These are phyloP conservation scores for Ips nitidus DNA, from an alignment of 1,140 invertebrate species.

Conservation along the genomic window DNA sequence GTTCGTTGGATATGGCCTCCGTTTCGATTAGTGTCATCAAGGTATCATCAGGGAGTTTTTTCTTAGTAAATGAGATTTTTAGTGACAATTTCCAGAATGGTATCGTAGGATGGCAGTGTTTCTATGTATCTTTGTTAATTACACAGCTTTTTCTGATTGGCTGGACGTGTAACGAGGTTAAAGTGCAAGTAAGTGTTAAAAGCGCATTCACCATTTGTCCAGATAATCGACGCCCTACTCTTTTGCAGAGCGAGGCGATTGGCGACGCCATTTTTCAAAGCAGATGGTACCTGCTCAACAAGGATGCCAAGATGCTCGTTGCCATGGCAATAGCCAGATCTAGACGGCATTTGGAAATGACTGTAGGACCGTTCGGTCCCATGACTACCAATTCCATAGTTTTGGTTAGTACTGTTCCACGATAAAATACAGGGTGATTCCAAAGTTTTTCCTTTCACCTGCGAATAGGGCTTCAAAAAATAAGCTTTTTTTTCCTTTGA, in stretches of 20 bases:
- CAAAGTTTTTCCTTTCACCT: too few species aligned
- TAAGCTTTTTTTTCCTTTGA: too few species aligned
- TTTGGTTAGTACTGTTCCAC: not conserved
- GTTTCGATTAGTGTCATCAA: not conserved
- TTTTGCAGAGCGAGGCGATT: conserved; percentile 11
- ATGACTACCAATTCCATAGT: conserved; percentile 8
- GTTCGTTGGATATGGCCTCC: conserved; percentile 18
- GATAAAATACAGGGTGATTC: too few species aligned
- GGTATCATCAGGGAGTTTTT: not conserved
- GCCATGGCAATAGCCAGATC: not conserved
- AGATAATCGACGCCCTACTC: not conserved
- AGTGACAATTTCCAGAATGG: not conserved
- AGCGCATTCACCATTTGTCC: not conserved
- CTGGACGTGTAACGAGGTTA: conserved; percentile 19
- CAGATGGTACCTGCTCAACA: conserved; percentile 14
- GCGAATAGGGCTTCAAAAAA: too few species aligned
- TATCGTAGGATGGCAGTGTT: not conserved
- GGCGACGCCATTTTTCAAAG: conserved; percentile 9
- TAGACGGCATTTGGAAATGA: not conserved
- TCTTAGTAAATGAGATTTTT: too few species aligned
- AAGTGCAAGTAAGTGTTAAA: conserved; percentile 10
- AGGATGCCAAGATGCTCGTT: not conserved
- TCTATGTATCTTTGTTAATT: not conserved
- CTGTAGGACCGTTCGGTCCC: conserved; percentile 12
- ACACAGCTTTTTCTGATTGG: conserved; percentile 10